Base-by-base conservation (phyloP, 2,797 vertebrate species). In the Varecia variegata region DNA sequence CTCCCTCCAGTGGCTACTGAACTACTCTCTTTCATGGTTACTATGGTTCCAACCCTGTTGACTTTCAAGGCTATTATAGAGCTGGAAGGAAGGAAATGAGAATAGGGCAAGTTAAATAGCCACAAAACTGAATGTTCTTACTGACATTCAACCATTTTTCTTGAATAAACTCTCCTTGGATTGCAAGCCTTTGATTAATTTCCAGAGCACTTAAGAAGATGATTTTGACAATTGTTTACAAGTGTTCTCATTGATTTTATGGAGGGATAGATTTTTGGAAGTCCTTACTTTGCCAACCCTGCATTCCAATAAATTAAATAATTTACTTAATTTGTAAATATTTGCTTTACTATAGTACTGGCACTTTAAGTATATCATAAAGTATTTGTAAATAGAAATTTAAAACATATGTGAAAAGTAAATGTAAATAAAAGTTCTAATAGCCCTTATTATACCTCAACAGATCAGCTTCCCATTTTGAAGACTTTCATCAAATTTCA, bases 261-360 rank as follows among this genome's bases (percentile, higher is more conserved):
- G 6, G 23, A 85, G 50, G 30, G 21, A 32, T 77, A 0, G n/a
- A 84, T 52, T 84, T 92, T 94, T 96, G 70, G 60, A 93, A 18
- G 47, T n/a, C 15, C 21, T 90, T 80, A 89, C 13, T 93, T 95
- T 38, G 84, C 27, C 77, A 85, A 35, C 23, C 32, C n/a, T 45
- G 52, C n/a, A 62, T 88, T 85, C 45, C 35, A 67, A 85, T 68
- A 93, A 90, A 76, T n/a, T 65, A 13, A 84, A 58, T 93, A 74
- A 86, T 82, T 92, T 94, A 70, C 87, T 84, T 90, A 80, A 74
- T 94, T 96, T 43, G 23, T 45, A 96, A 89, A 89, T 91, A 96
- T 85, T 84, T 88, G 14, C 45, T 88, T 45, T 47, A 56, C 18
- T 88, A 38, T 32, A 86, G 10, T 82, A 70, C 25, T 91, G 62